Conservation (phyloP, 1,140 invertebrate genomes). For the Eumeta japonica region DNA sequence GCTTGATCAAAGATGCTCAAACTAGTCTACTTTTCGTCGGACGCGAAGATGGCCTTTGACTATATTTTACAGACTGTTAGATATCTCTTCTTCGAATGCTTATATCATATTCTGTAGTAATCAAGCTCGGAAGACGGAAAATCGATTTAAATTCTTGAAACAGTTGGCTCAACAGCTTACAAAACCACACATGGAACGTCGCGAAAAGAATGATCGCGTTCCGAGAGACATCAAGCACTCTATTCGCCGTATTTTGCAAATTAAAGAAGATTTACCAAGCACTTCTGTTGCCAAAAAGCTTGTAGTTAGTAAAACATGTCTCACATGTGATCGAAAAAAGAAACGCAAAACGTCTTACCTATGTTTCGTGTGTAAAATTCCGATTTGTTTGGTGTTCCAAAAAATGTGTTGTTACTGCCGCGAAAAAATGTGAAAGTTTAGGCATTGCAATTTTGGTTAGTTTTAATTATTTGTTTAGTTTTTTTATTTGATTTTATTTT, state of each 20-base stretch:
- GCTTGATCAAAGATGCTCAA: conserved; percentile 10
- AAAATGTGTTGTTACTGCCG: conserved; percentile 1
- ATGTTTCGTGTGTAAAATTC: neutral
- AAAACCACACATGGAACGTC: too few relatives aligned
- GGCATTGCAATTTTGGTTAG: neutral
- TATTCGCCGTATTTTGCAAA: too few relatives aligned
- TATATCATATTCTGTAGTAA: too few relatives aligned
- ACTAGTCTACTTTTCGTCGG: conserved; percentile 8
- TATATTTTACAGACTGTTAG: conserved; percentile 27
- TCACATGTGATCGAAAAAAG: neutral
- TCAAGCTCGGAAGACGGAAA: too few relatives aligned
- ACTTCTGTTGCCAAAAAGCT: too few relatives aligned
- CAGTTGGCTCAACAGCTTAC: too few relatives aligned
- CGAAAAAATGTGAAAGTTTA: conserved; percentile 1
- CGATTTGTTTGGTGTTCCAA: neutral
- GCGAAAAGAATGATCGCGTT: too few relatives aligned
- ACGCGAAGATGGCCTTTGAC: conserved; percentile 13
- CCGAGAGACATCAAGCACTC: too few relatives aligned
- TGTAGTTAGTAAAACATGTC: conserved; percentile 1
- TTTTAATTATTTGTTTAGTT: neutral
- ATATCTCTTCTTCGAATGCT: too few relatives aligned
- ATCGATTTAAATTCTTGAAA: too few relatives aligned
- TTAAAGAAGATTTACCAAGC: too few relatives aligned
- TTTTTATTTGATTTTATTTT: neutral
- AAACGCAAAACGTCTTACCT: neutral